Conservation (phyloP, 2,797 vertebrate genomes). For the Galago senegalensis region DNA sequence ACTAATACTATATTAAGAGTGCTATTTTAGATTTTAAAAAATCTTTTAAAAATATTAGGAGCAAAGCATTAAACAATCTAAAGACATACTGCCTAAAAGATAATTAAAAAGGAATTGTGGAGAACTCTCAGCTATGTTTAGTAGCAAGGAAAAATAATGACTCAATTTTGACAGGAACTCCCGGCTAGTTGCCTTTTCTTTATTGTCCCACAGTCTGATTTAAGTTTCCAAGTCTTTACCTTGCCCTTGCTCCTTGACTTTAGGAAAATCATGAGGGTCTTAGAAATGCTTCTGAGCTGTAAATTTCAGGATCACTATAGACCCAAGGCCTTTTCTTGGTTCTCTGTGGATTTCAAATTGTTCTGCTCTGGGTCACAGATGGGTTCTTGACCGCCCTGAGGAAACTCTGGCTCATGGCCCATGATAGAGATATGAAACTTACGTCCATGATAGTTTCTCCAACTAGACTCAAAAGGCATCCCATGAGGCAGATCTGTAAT, state of each 20-base stretch:
- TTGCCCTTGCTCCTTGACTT: background rate
- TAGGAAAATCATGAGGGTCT: slow-evolving; percentile 40
- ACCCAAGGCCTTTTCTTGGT: background rate
- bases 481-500: slow-evolving; percentile 62
- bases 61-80: background rate
- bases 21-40: background rate
- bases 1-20: background rate
- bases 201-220: slow-evolving; percentile 38
- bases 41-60: background rate
- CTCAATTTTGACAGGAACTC: slow-evolving; percentile 57
- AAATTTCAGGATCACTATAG: slow-evolving; percentile 8
- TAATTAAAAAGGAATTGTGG: background rate
- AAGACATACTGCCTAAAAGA: background rate
- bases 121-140: background rate
- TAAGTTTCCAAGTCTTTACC: slow-evolving; percentile 27
- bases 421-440: slow-evolving; percentile 53
- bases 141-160: background rate
- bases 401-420: slow-evolving; percentile 41
- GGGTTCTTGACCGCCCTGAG: slow-evolving; percentile 33
- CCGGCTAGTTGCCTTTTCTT: slow-evolving; percentile 47
- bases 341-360: slow-evolving; percentile 67
- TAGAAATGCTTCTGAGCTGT: slow-evolving; percentile 34
- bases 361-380: slow-evolving; percentile 47
- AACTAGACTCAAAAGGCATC: slow-evolving; percentile 46
- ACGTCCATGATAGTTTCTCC: slow-evolving; percentile 75